Conservation (phyloP, 2,797 vertebrate species). For the Siniperca undulata region DNA sequence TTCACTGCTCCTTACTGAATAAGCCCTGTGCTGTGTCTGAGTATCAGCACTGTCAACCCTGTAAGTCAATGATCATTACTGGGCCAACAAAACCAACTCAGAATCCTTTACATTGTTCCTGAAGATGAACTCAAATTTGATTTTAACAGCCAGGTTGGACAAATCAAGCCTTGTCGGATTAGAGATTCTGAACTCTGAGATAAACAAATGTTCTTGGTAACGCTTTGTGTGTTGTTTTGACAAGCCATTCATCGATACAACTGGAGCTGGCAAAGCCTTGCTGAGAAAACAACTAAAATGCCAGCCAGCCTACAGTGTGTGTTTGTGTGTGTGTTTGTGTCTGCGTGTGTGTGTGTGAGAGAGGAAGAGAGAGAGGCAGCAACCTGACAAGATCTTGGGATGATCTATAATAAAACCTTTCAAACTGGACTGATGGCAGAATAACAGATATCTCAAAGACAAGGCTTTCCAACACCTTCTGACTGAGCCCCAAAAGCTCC, state of each 20-base stretch:
- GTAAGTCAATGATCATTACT: background rate
- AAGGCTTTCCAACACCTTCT: background rate
- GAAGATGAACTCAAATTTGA: background rate
- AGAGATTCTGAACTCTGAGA: background rate
- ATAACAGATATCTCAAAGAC: background rate
- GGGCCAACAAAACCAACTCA: background rate
- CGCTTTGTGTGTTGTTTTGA: constrained; percentile 5
- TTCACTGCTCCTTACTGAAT: background rate
- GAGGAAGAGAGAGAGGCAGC: too few relatives aligned
- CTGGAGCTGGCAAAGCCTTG: background rate
- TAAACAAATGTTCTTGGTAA: background rate
- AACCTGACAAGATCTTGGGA: background rate
- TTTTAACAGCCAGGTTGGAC: constrained; percentile 13
- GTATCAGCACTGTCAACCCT: background rate
- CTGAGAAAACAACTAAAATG: background rate
- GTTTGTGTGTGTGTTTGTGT: background rate
- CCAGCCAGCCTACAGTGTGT: background rate
- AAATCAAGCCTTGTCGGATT: background rate
- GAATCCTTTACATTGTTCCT: background rate
- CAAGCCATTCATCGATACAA: background rate
- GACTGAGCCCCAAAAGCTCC: background rate
- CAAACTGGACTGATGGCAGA: background rate
- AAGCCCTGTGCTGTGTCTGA: background rate
- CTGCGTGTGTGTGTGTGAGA: background rate
- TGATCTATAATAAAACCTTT: constrained; percentile 1